Evolutionary conservation across 2,888 invertebrate genomes (phyloP), one percentile per base, ranked within the genome.

Genomic region (Cremastinae sp.): DNA sequence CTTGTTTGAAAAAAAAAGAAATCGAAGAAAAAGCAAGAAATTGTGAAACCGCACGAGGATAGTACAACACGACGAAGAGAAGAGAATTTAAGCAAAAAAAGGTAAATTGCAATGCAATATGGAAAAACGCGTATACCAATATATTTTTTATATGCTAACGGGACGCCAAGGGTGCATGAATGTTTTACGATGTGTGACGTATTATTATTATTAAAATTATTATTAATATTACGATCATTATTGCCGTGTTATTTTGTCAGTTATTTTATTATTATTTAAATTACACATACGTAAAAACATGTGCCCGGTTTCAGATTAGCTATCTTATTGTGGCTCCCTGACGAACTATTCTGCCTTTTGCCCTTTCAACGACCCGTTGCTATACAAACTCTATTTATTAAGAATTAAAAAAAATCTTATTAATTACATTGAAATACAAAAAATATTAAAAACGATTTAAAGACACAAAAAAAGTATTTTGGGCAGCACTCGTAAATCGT

Each of bases 101-200:
- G 81, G 82, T 84, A 83, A 85, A 85, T 83, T 80, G 84, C 84
- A 87, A 87, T 86, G 86, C 86, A 85, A 87, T 87, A 86, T 80
- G 84, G 84, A 86, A 54, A 56, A 85, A 84, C 85, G 86, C 84
- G 84, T 86, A 86, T 86, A 87, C 84, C 85, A 86, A 87, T 88
- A 88, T 88, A 88, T 88, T 88, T 88, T 88, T 88, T 88, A 87
- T 88, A 88, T 87, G 85, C 85, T 83, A 78, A 78, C 59, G 70
- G 70, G 77, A 68, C 61, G 71, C 74, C 66, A 71, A 65, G 84
- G 53, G 61, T 22, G 84, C 85, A 84, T 84, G 82, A 16, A 83
- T 84, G 75, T 70, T 71, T 73, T 71, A 75, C 75, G 78, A 65
- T 65, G 80, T 80, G 80, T 81, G 79, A 79, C 78, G 75, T 83